phyloP scores from a whole-genome alignment of 2,113 vertebrate genomes.

The Limanda limanda region DNA sequence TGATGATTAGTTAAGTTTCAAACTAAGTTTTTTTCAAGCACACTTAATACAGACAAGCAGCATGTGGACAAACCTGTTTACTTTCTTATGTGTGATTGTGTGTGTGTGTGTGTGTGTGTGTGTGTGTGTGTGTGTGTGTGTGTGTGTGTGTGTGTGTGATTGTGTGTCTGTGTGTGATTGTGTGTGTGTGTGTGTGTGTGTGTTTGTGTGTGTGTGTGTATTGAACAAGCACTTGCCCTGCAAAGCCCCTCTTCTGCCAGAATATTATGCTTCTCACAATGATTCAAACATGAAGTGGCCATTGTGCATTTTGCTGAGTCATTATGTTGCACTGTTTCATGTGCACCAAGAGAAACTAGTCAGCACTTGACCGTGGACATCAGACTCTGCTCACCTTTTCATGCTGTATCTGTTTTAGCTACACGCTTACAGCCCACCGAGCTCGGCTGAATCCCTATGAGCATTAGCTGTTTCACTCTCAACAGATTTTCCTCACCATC shows the following conservation, averaged over 20 bases:
- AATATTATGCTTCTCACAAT: constrained; percentile 48
- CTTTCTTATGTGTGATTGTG: constrained; percentile 1
- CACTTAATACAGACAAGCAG: too few species aligned
- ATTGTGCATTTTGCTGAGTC: constrained; percentile 26
- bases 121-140: constrained; percentile 19
- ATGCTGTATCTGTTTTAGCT: background rate
- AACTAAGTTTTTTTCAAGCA: too few species aligned
- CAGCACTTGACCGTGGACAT: background rate
- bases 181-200: too few species aligned
- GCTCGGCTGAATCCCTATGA: background rate
- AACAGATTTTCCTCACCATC: too few species aligned
- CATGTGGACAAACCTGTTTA: too few species aligned
- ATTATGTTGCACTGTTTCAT: background rate
- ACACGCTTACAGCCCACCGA: too few species aligned
- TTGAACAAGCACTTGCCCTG: background rate
- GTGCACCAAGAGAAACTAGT: constrained; percentile 3
- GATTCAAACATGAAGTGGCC: constrained; percentile 49
- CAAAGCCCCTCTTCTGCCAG: constrained; percentile 19
- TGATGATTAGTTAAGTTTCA: constrained; percentile 16
- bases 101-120: constrained; percentile 19
- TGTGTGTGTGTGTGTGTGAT: constrained; percentile 18
- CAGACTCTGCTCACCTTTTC: background rate
- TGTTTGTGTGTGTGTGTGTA: constrained; percentile 19
- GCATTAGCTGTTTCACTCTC: constrained; percentile 2
- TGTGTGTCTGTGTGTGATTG: constrained; percentile 14